A percentile compares a stretch with the other conserved stretches of the same genome.
phyloP scores from a whole-genome alignment of 1,140 invertebrate species.

The Camponotus floridanus region DNA sequence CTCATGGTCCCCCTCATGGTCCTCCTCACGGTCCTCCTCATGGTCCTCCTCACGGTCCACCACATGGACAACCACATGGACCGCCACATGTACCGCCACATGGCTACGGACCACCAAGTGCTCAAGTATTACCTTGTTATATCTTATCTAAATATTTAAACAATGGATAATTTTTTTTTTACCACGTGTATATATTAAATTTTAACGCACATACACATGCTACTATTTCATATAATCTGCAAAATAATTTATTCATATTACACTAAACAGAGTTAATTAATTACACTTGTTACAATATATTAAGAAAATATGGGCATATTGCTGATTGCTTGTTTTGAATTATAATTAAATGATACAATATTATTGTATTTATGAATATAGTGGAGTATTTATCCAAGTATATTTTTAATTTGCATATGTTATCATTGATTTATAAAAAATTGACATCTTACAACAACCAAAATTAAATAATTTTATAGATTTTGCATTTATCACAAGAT shows the following conservation, averaged over 20 bases:
- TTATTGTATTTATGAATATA: not conserved
- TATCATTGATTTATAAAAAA: not conserved
- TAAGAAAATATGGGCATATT: no score
- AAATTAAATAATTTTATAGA: constrained; percentile 7
- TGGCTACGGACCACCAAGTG: constrained; percentile 87
- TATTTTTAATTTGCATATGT: not conserved
- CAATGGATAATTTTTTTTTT: not conserved
- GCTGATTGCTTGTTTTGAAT: no score
- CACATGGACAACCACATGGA: constrained; percentile 87
- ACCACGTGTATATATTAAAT: not conserved
- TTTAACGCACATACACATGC: not conserved
- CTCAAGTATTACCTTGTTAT: constrained; percentile 77
- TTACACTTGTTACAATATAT: no score
- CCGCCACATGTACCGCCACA: constrained; percentile 88
- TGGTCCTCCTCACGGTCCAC: constrained; percentile 86
- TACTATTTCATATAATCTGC: not conserved
- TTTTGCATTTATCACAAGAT: not conserved
- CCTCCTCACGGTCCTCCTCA: constrained; percentile 88
- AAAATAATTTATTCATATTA: no score
- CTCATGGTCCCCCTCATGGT: constrained; percentile 88
- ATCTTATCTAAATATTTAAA: constrained; percentile 2
- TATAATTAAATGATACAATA: not conserved
- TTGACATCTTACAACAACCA: not conserved
- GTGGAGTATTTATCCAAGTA: not conserved
- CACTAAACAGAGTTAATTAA: no score